Evolutionary conservation across 2,888 invertebrate genomes (phyloP), one percentile per base, ranked within the genome.

Genomic region (Macaria notata): DNA sequence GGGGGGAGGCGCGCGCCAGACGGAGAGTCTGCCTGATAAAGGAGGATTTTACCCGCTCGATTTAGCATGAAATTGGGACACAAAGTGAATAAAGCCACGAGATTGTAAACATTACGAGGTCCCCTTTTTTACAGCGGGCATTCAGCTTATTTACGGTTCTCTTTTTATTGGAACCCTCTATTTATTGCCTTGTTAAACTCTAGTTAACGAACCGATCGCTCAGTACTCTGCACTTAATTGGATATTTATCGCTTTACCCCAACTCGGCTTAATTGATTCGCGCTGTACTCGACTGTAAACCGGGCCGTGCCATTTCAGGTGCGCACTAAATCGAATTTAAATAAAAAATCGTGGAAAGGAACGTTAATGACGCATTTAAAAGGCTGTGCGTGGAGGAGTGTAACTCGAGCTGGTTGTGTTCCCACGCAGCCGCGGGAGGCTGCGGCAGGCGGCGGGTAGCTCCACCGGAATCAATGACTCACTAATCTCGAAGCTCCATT

Each of bases 31-130:
- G 85, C 84, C 77, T 85, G 88, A 88, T 89, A 88, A 88, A 89
- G 79, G 81, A 88, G 82, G 82, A 87, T 91, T 89, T 89, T 84
- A 88, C 86, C 86, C 88, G 86, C 86, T 87, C 86, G 87, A 90
- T 91, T 91, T 91, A 91, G 88, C 91, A 90, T 90, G 90, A 91
- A 91, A 91, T 91, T 91, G 90, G 88, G 89, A 89, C 84, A 90
- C 91, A 91, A 90, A 89, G 91, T 90, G 91, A 89, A 90, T 91
- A 90, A 90, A 90, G 88, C 88, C 88, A 89, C 90, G 87, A 87
- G 89, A 90, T 88, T 88, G 90, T 91, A 89, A 91, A 89, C 90
- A 91, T 90, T 88, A 89, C 81, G 85, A 88, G 86, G 83, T 86
- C 82, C 84, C 86, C 84, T 88, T 90, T 90, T 90, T 91, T 89